A percentile compares a stretch with the other conserved stretches of the same genome.
These are phyloP conservation scores for Chironomus tentans DNA, from an alignment of 2,888 invertebrate genomes.

Conservation along the genomic window DNA sequence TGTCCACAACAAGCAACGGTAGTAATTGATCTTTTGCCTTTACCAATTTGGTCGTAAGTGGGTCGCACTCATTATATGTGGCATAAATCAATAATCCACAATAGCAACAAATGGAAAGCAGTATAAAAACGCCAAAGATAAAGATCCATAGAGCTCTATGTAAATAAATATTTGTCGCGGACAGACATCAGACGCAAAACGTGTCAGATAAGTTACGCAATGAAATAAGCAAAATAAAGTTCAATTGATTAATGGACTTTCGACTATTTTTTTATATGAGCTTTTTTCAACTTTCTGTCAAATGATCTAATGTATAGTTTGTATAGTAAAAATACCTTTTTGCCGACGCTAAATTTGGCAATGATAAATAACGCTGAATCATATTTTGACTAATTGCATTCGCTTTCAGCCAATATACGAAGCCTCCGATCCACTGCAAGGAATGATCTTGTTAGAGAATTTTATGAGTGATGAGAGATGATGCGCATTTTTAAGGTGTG, in stretches of 20 bases:
- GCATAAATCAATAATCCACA: slow-evolving; percentile 82
- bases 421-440: slow-evolving; percentile 49
- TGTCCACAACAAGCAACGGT: slow-evolving; percentile 76
- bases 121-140: slow-evolving; percentile 62
- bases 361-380: slow-evolving; percentile 65
- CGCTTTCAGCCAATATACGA: slow-evolving; percentile 61
- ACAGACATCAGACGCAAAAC: not conserved
- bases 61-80: slow-evolving; percentile 75
- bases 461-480: not conserved
- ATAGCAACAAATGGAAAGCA: slow-evolving; percentile 71
- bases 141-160: slow-evolving; percentile 52
- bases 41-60: slow-evolving; percentile 62
- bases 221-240: not conserved
- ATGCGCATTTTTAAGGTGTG: no score
- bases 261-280: not conserved
- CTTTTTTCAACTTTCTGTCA: not conserved
- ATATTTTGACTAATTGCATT: slow-evolving; percentile 69
- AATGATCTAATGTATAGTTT: not conserved
- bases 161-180: not conserved
- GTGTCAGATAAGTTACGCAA: slow-evolving; percentile 1
- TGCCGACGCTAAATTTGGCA: slow-evolving; percentile 55
- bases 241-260: slow-evolving; percentile 4
- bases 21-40: slow-evolving; percentile 68
- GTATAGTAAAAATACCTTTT: slow-evolving; percentile 43
- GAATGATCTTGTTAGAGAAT: slow-evolving; percentile 31